A percentile compares a stretch with the other conserved stretches of the same genome.
phyloP scores from a whole-genome alignment of 2,888 invertebrate species.

The Magallana nippona region DNA sequence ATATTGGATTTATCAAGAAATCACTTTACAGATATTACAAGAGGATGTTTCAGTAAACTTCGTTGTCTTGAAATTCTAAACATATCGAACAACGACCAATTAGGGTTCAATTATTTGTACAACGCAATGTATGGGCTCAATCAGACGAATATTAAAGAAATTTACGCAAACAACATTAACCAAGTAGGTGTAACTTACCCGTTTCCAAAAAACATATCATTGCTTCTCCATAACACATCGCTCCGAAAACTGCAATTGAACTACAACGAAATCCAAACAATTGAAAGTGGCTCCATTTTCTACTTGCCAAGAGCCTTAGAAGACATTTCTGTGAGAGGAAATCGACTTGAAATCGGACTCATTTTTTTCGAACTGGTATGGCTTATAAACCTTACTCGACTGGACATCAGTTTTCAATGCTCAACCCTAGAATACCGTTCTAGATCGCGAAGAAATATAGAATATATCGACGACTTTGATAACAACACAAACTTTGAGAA shows the following conservation, averaged over 20 bases:
- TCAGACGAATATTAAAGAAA: neutral
- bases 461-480: neutral
- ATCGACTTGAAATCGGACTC: neutral
- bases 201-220: neutral
- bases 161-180: neutral
- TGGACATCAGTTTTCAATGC: slow-evolving; percentile 15
- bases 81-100: neutral
- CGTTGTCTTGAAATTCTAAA: neutral
- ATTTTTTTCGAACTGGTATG: neutral
- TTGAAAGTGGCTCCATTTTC: neutral
- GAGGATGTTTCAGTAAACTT: neutral
- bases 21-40: neutral
- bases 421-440: neutral
- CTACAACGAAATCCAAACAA: neutral
- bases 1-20: neutral
- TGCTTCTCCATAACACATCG: neutral
- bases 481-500: neutral
- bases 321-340: slow-evolving; percentile 6
- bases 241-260: neutral
- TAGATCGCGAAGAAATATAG: neutral
- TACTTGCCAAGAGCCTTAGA: neutral
- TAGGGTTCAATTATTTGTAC: neutral
- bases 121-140: neutral
- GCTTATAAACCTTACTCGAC: neutral
- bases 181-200: neutral